Evolutionary conservation across 1,140 invertebrate species (phyloP).

Genomic region (Drosophila persimilis): DNA sequence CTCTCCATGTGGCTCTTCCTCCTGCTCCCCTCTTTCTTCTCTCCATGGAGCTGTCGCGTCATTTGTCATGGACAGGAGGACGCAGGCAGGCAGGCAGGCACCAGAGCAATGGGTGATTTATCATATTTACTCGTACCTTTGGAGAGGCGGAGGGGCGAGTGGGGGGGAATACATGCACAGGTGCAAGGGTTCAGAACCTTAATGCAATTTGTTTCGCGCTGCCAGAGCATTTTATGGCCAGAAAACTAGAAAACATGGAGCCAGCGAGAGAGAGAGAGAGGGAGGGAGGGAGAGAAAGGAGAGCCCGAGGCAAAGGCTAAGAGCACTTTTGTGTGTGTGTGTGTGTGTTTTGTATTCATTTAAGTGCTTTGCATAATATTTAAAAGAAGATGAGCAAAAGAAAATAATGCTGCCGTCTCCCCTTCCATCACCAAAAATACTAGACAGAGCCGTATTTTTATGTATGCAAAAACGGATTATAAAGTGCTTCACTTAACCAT

Average conservation of each 20-base stretch:
- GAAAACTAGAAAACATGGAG: slow-evolving; percentile 38
- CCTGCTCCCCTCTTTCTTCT: background rate
- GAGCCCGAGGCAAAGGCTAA: slow-evolving; percentile 16
- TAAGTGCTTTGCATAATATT: slow-evolving; percentile 73
- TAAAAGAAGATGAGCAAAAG: slow-evolving; percentile 16
- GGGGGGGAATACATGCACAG: slow-evolving; percentile 41
- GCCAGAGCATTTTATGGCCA: slow-evolving; percentile 72
- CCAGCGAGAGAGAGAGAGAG: background rate
- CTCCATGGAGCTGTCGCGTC: slow-evolving; percentile 25
- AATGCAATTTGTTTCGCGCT: slow-evolving; percentile 77
- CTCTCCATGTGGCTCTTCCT: background rate
- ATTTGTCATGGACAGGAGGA: slow-evolving; percentile 67
- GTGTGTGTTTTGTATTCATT: slow-evolving; percentile 45
- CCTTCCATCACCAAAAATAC: background rate
- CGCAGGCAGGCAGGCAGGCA: slow-evolving; percentile 4
- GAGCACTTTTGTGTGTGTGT: slow-evolving; percentile 24
- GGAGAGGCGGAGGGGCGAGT: slow-evolving; percentile 1
- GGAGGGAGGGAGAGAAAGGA: too few relatives aligned
- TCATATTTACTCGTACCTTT: slow-evolving; percentile 65
- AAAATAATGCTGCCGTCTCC: slow-evolving; percentile 9
- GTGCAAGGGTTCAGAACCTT: slow-evolving; percentile 74
- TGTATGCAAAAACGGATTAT: too few relatives aligned
- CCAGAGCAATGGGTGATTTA: slow-evolving; percentile 62
- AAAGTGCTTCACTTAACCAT: too few relatives aligned
- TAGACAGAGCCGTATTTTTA: too few relatives aligned